phyloP scores from a whole-genome alignment of 2,113 vertebrate species.

The Oreochromis aureus region DNA sequence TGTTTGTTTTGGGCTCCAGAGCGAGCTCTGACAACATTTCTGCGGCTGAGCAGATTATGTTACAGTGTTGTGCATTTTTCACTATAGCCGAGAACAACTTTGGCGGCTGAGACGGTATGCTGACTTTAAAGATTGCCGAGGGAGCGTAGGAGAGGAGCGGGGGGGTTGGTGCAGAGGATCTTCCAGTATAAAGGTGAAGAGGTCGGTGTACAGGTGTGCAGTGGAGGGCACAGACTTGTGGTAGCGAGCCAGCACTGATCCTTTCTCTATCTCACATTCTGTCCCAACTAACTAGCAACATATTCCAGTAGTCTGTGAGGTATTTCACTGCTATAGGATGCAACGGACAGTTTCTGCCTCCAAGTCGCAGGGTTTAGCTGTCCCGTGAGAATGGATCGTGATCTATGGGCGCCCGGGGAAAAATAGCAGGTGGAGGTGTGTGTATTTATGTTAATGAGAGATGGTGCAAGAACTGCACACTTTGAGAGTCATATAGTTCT shows the following conservation, averaged over 20 bases:
- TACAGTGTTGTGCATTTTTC: neutral
- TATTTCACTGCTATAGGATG: neutral
- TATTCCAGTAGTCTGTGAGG: neutral
- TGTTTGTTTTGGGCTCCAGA: neutral
- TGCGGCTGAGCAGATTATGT: neutral
- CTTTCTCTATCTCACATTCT: neutral
- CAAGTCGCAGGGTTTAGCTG: neutral
- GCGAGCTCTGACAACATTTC: neutral
- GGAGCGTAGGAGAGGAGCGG: neutral
- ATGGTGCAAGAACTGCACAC: neutral
- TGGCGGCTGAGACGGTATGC: neutral
- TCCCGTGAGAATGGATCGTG: neutral
- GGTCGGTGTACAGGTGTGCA: neutral
- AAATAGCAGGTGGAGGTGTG: neutral
- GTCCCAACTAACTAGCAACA: neutral
- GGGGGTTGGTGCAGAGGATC: neutral
- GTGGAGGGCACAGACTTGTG: neutral
- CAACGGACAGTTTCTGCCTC: neutral
- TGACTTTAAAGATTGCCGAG: neutral
- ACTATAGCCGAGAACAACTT: neutral
- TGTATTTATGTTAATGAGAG: neutral
- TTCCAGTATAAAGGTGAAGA: neutral
- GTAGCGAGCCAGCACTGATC: neutral
- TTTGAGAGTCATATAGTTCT: neutral
- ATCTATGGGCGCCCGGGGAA: accelerated